Percentiles rank a stretch among this genome's conserved stretches.
These are phyloP conservation scores for Lottia gigantea DNA, from an alignment of 2,888 invertebrate species.

Conservation along the genomic window DNA sequence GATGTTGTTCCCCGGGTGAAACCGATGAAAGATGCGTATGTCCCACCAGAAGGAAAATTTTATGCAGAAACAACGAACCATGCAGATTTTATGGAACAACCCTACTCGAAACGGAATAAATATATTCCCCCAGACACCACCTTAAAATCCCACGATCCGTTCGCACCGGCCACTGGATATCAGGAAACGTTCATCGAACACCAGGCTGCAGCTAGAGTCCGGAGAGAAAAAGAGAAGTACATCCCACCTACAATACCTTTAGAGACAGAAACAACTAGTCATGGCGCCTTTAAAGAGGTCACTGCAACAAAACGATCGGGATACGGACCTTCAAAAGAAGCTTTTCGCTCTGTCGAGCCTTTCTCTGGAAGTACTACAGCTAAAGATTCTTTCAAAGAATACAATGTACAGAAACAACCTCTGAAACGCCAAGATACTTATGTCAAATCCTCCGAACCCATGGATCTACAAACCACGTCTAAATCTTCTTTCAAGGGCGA, in stretches of 20 bases:
- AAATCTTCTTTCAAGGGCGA: conserved; percentile 38
- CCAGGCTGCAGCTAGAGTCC: conserved; percentile 41
- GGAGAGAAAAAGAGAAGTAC: conserved; percentile 41
- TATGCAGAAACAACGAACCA: conserved; percentile 49
- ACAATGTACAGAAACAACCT: conserved; percentile 18
- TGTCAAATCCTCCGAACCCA: background rate
- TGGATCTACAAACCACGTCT: conserved; percentile 29
- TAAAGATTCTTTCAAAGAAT: conserved; percentile 42
- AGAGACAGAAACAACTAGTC: conserved; percentile 48
- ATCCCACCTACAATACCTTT: conserved; percentile 46
- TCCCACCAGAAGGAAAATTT: conserved; percentile 47
- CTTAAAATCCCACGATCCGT: conserved; percentile 48
- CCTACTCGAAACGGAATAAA: conserved; percentile 33
- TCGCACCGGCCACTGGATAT: conserved; percentile 57
- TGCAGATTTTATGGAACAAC: conserved; percentile 46
- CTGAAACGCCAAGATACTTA: background rate
- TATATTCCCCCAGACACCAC: conserved; percentile 47
- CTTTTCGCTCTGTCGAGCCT: conserved; percentile 51
- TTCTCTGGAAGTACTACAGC: conserved; percentile 59
- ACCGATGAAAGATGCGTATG: conserved; percentile 22
- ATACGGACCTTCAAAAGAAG: conserved; percentile 46
- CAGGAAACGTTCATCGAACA: conserved; percentile 53
- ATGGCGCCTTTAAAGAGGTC: conserved; percentile 41
- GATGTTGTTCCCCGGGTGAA: background rate
- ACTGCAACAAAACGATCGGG: conserved; percentile 34